Conservation (phyloP, 1,140 invertebrate species). For the Ectropis grisescens region DNA sequence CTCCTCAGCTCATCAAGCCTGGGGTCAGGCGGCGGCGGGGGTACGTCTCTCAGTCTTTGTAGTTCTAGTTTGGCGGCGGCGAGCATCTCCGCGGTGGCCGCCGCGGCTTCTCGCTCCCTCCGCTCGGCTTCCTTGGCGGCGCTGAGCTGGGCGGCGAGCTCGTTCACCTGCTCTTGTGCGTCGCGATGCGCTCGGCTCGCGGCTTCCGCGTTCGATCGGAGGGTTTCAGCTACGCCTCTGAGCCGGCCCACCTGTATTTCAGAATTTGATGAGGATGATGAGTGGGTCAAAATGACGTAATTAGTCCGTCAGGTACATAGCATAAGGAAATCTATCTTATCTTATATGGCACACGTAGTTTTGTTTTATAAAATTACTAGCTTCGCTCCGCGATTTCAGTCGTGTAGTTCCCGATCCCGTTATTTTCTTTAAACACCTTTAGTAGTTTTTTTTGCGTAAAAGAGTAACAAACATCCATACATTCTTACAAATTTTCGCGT, state of each 20-base stretch:
- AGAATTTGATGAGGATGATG: background rate
- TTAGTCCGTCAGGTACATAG: no score
- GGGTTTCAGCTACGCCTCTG: slow-evolving; percentile 66
- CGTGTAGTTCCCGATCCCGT: no score
- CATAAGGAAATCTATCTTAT: no score
- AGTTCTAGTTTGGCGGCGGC: slow-evolving; percentile 67
- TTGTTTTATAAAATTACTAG: no score
- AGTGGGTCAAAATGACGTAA: background rate
- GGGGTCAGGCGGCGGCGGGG: slow-evolving; percentile 76
- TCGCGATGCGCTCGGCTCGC: slow-evolving; percentile 70
- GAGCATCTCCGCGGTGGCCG: slow-evolving; percentile 57
- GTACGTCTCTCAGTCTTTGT: slow-evolving; percentile 53
- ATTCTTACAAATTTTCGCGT: no score
- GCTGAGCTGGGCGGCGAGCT: slow-evolving; percentile 71
- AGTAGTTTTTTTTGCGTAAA: no score
- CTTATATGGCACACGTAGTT: no score
- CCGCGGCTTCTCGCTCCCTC: slow-evolving; percentile 37
- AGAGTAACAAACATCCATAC: no score
- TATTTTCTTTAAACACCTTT: no score
- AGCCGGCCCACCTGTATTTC: slow-evolving; percentile 59
- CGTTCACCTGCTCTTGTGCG: slow-evolving; percentile 65
- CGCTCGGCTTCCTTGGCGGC: slow-evolving; percentile 69
- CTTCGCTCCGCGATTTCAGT: no score
- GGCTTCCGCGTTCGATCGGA: slow-evolving; percentile 72
- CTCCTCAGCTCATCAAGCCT: slow-evolving; percentile 80